phyloP scores from a whole-genome alignment of 92 coral and sea anemone species.

The Scolanthus callimorphus region DNA sequence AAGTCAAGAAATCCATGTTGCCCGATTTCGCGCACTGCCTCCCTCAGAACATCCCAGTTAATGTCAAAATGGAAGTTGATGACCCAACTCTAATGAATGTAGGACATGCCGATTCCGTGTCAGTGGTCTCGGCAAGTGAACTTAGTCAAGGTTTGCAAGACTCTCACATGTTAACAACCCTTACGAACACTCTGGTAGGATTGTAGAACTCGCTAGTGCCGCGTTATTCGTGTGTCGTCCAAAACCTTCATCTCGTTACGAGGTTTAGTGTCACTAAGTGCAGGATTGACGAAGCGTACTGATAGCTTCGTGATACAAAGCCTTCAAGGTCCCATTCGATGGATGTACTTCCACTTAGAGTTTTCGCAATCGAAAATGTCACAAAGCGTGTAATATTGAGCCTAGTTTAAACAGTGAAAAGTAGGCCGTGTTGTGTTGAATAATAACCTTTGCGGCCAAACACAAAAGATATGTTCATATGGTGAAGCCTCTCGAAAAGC shows the following conservation, averaged over 20 bases:
- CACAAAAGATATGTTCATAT: conserved; percentile 8
- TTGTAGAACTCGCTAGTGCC: conserved; percentile 39
- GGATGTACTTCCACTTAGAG: conserved; percentile 1
- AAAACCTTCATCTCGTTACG: too few species aligned
- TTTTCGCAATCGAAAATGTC: conserved; percentile 19
- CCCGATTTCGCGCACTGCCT: conserved; percentile 82
- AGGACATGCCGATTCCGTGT: conserved; percentile 69
- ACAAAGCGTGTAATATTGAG: conserved; percentile 19
- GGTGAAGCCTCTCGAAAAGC: conserved; percentile 23
- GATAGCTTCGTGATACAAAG: too few species aligned
- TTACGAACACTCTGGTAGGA: conserved; percentile 96
- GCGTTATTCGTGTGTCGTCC: too few species aligned
- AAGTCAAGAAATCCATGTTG: conserved; percentile 76
- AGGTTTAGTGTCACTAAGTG: too few species aligned
- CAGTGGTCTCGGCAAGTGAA: conserved; percentile 67
- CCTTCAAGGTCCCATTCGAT: neutral
- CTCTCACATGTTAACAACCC: conserved; percentile 90
- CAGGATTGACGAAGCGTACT: neutral
- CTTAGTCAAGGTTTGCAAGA: conserved; percentile 92
- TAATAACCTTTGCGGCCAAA: neutral
- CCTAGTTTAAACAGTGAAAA: conserved; percentile 30
- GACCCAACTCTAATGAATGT: conserved; percentile 84
- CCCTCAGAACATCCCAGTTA: conserved; percentile 67
- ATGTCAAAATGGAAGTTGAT: conserved; percentile 90
- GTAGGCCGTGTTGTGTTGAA: conserved; percentile 11